These are phyloP conservation scores for Sarcophilus harrisii DNA, from an alignment of 2,797 vertebrate species.

Conservation along the genomic window DNA sequence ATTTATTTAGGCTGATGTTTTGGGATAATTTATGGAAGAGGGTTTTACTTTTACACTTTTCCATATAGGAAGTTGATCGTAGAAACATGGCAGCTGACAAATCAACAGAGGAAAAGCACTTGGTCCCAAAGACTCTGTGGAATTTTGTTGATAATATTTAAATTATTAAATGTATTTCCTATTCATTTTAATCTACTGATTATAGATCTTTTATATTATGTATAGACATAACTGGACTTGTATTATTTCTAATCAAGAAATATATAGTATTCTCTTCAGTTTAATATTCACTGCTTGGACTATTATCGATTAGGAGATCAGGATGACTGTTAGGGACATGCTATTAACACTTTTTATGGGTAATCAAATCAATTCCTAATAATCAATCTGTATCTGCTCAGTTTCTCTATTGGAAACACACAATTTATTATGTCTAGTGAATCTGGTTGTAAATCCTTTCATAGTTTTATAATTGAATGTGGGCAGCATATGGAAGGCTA, in stretches of 20 bases:
- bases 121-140: background rate
- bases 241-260: background rate
- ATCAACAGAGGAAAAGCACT: background rate
- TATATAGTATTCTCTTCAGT: background rate
- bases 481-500: background rate
- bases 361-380: background rate
- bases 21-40: background rate
- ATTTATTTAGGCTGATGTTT: background rate
- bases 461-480: background rate
- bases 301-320: background rate
- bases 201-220: background rate
- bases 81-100: background rate
- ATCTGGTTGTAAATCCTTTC: background rate
- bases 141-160: background rate
- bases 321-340: background rate
- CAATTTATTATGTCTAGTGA: background rate
- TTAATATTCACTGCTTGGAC: background rate
- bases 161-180: background rate
- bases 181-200: background rate
- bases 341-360: background rate
- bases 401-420: background rate
- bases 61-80: background rate
- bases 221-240: background rate
- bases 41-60: background rate
- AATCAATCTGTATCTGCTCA: background rate